Evolutionary conservation across 1,140 invertebrate genomes (phyloP).

Genomic region (Calliphora vicina): DNA sequence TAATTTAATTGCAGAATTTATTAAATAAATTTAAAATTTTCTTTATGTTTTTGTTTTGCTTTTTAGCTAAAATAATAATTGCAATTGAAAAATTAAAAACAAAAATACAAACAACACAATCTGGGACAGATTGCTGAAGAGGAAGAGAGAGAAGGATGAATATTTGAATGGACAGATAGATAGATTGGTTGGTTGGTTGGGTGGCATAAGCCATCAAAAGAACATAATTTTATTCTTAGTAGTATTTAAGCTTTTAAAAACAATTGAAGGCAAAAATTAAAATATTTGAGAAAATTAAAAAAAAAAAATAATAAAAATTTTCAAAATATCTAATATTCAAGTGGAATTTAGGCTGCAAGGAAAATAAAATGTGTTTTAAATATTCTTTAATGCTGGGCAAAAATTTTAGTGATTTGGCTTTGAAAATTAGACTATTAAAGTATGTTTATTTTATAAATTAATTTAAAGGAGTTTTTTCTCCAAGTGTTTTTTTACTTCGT

Average conservation of each 20-base stretch:
- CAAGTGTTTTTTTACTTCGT: not conserved
- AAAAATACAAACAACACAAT: not conserved
- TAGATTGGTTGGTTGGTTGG: not conserved
- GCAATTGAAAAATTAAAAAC: not conserved
- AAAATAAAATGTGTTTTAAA: constrained; percentile 24
- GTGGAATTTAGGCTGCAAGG: no score
- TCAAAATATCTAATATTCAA: not conserved
- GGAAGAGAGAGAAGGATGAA: not conserved
- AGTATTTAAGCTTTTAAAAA: not conserved
- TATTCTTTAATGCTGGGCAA: not conserved
- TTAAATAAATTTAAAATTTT: not conserved
- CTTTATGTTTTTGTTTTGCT: not conserved
- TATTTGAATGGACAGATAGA: not conserved
- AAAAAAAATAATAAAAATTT: not conserved
- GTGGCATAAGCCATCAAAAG: not conserved
- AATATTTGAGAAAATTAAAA: not conserved
- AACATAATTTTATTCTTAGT: not conserved
- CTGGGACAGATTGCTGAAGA: not conserved
- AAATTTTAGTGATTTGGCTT: constrained; percentile 15
- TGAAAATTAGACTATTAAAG: constrained; percentile 6
- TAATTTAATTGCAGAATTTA: constrained; percentile 4
- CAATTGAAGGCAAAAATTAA: constrained; percentile 1
- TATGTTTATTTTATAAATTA: not conserved
- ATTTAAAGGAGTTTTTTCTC: not conserved
- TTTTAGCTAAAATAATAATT: not conserved